Percentiles rank a stretch among this genome's conserved stretches.
Evolutionary conservation across 2,888 invertebrate species (phyloP).

Genomic region (Coelopa pilipes): DNA sequence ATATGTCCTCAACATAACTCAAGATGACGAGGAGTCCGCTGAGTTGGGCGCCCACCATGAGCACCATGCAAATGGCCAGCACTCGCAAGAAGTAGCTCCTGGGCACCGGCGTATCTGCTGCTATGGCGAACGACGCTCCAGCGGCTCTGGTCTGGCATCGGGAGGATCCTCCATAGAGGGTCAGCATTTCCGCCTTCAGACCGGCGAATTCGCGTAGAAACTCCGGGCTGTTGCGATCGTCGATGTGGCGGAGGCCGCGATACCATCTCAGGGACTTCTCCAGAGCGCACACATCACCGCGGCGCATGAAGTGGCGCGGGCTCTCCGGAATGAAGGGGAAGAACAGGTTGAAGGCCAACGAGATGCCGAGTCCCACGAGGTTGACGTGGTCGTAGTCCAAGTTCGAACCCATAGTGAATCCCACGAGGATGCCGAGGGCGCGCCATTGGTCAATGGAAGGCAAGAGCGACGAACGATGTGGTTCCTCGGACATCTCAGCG

Average conservation of each 20-base stretch:
- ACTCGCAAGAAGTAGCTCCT: conserved; percentile 26
- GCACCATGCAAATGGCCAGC: conserved; percentile 49
- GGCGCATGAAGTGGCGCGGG: conserved; percentile 56
- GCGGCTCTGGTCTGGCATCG: conserved; percentile 28
- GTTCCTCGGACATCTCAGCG: conserved; percentile 56
- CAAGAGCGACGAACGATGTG: conserved; percentile 49
- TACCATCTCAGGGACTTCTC: conserved; percentile 63
- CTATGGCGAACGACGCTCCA: no score
- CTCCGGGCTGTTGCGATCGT: conserved; percentile 55
- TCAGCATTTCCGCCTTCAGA: conserved; percentile 41
- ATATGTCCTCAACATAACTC: conserved; percentile 54
- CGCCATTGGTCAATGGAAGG: conserved; percentile 55
- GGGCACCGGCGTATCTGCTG: conserved; percentile 19
- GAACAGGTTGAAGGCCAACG: conserved; percentile 54
- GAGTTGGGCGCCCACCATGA: conserved; percentile 56
- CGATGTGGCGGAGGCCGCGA: conserved; percentile 59
- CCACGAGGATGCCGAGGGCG: conserved; percentile 56
- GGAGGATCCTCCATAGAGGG: neutral
- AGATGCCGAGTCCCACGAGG: conserved; percentile 52
- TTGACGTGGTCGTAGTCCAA: conserved; percentile 51
- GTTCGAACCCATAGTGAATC: conserved; percentile 53
- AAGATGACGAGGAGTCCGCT: conserved; percentile 59
- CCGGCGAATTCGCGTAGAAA: conserved; percentile 54
- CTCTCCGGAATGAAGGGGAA: conserved; percentile 63
- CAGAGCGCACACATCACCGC: conserved; percentile 50